Evolutionary conservation across 2,888 invertebrate genomes (phyloP), one percentile per base, ranked within the genome.

Genomic region (Cabera pusaria): DNA sequence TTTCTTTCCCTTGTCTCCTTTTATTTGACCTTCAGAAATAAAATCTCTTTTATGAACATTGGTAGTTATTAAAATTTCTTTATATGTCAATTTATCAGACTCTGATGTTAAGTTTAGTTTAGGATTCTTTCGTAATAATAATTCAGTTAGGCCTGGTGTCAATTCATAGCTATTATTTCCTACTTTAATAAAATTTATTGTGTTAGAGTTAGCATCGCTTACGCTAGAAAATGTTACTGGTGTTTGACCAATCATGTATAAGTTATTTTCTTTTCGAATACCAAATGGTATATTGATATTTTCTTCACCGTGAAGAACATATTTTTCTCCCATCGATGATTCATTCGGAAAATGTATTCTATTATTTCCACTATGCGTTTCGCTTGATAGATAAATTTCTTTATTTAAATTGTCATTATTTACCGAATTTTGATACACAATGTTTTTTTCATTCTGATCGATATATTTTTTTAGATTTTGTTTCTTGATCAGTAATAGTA

Each of bases 31-130:
- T 3, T 6, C 10, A 3, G 6, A 1, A 2, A 5, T n/a, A 18
- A 6, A 27, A 10, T 27, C 8, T 18, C 27, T 8, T 18, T 27
- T 27, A 18, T 27, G 27, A n/a, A 18, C 27, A 18, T 18, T 17
- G n/a, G 27, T 18, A 2, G 5, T 10, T 3, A 2, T 2, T 3
- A 27, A n/a, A 8, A 27, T 27, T 3, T 27, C n/a, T 27, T 27
- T 27, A 10, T 27, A 27, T 6, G 10, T n/a, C 5, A 10, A 10
- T 27, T 27, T 8, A 10, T 27, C 18, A 5, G 1, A n/a, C 4
- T 8, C 18, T 2, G 27, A 18, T 18, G 18, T 10, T 27, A 27
- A 27, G 1, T 3, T 6, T 5, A 25, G 5, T 3, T 25, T 5
- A 7, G 16, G 18, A 7, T 6, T 18, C 18, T 27, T 27, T 3